These are phyloP conservation scores for Drosophila rellima DNA, from an alignment of 2,888 invertebrate species.

Conservation along the genomic window DNA sequence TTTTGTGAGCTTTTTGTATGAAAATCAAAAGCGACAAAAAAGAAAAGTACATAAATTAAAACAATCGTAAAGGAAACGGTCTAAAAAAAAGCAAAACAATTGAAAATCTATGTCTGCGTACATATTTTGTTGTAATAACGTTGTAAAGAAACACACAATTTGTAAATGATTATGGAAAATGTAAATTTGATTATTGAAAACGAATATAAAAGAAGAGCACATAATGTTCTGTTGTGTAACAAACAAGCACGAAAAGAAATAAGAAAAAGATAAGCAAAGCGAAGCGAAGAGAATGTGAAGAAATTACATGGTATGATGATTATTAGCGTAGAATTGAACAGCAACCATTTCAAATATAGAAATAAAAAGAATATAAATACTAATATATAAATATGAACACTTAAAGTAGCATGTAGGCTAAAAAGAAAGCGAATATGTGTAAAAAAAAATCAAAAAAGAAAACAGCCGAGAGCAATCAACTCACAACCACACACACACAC, in stretches of 20 bases:
- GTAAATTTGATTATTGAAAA: slow-evolving; percentile 45
- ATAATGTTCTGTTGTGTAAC: slow-evolving; percentile 48
- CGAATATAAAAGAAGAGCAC: slow-evolving; percentile 34
- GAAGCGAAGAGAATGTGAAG: neutral
- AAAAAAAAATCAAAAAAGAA: slow-evolving; percentile 21
- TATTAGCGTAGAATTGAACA: slow-evolving; percentile 54
- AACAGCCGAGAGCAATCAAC: slow-evolving; percentile 53
- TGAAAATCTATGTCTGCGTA: slow-evolving; percentile 21
- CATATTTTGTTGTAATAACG: slow-evolving; percentile 44
- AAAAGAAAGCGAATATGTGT: slow-evolving; percentile 50
- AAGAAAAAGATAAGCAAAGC: neutral
- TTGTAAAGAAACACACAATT: slow-evolving; percentile 50
- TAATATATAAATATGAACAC: slow-evolving; percentile 47
- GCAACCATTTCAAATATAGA: slow-evolving; percentile 69
- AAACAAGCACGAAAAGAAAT: slow-evolving; percentile 6
- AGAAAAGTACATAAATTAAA: neutral
- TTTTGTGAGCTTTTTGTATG: slow-evolving; percentile 13
- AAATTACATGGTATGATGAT: slow-evolving; percentile 39
- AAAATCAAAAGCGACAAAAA: slow-evolving; percentile 19
- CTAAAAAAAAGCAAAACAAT: neutral
- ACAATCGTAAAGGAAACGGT: slow-evolving; percentile 17
- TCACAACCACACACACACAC: slow-evolving; percentile 18
- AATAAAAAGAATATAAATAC: slow-evolving; percentile 44
- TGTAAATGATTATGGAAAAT: slow-evolving; percentile 58
- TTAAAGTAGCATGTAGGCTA: slow-evolving; percentile 73